These are phyloP conservation scores for Cynaeus angustus DNA, from an alignment of 2,888 invertebrate species.

Conservation along the genomic window DNA sequence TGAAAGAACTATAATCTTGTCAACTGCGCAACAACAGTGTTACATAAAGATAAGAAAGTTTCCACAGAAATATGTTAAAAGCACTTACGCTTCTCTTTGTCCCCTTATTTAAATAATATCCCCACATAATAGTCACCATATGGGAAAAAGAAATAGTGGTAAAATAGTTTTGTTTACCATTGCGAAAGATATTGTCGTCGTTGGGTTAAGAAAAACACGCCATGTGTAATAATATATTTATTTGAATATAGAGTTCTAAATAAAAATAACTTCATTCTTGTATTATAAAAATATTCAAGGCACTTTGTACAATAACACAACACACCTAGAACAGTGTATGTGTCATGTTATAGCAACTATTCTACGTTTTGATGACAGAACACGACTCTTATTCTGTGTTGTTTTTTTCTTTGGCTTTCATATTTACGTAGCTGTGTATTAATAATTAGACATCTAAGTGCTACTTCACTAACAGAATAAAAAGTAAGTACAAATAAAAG, in stretches of 20 bases:
- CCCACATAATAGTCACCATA: conserved; percentile 1
- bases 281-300: conserved; percentile 28
- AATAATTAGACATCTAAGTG: not conserved
- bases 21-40: too few relatives aligned
- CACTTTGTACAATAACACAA: conserved; percentile 16
- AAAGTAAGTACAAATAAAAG: conserved; percentile 11
- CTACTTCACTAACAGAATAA: not conserved
- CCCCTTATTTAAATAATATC: conserved; percentile 21
- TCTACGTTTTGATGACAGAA: too few relatives aligned
- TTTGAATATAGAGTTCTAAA: conserved; percentile 22
- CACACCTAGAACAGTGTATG: conserved; percentile 33
- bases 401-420: not conserved
- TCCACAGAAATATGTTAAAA: not conserved
- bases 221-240: conserved; percentile 11
- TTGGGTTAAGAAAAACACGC: conserved; percentile 3
- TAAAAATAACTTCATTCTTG: conserved; percentile 8
- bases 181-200: not conserved
- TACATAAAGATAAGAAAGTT: not conserved
- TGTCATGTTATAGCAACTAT: not conserved
- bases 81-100: not conserved
- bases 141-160: conserved; percentile 29
- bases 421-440: not conserved
- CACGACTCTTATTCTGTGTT: not conserved
- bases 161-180: not conserved
- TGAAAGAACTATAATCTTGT: too few relatives aligned